phyloP scores from a whole-genome alignment of 2,113 vertebrate genomes.

The Verasper variegatus region DNA sequence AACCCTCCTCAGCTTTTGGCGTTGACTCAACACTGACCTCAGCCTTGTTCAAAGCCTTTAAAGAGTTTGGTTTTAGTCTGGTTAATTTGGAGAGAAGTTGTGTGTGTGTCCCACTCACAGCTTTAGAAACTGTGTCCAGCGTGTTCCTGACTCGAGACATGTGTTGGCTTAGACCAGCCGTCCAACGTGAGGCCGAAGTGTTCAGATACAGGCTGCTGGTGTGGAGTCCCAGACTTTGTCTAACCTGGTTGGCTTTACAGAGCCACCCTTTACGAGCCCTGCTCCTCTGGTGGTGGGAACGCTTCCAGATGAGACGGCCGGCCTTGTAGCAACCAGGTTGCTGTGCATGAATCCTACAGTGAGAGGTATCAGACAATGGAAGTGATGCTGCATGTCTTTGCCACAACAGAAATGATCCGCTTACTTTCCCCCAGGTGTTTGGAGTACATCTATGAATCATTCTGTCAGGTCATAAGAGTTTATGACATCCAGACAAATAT shows the following conservation, averaged over 20 bases:
- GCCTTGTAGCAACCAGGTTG: constrained; percentile 39
- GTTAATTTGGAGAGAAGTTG: constrained; percentile 89
- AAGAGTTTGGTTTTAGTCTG: constrained; percentile 84
- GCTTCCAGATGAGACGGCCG: constrained; percentile 56
- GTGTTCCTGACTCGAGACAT: constrained; percentile 93
- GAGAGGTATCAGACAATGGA: constrained; percentile 51
- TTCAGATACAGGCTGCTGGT: constrained; percentile 83
- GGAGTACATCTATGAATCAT: constrained; percentile 87
- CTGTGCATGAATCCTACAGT: constrained; percentile 77
- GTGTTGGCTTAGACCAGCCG: constrained; percentile 83
- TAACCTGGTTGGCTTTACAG: constrained; percentile 66
- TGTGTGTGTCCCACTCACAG: constrained; percentile 88
- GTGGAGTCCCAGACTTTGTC: constrained; percentile 75
- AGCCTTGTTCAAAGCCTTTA: constrained; percentile 73
- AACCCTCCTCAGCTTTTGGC: constrained; percentile 65
- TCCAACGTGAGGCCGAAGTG: constrained; percentile 86
- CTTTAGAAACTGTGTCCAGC: constrained; percentile 91
- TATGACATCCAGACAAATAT: constrained; percentile 45
- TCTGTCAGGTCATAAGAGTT: constrained; percentile 70
- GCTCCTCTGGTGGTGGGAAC: constrained; percentile 73
- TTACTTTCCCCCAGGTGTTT: constrained; percentile 82
- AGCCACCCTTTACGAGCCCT: constrained; percentile 74
- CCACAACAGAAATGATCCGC: constrained; percentile 82
- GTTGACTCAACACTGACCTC: constrained; percentile 62
- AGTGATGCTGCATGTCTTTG: constrained; percentile 75